phyloP scores from a whole-genome alignment of 2,888 invertebrate genomes.

The Callosobruchus maculatus region DNA sequence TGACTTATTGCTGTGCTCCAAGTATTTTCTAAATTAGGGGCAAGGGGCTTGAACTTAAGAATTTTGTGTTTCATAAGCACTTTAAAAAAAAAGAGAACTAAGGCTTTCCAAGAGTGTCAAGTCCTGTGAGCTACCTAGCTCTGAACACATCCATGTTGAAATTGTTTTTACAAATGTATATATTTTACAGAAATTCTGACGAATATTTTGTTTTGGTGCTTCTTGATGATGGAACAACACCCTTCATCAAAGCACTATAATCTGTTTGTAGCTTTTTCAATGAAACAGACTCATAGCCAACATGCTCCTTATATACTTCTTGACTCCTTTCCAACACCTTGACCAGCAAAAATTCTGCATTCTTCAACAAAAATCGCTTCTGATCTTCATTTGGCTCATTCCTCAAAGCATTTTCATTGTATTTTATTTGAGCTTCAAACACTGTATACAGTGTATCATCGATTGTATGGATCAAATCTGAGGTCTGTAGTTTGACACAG shows the following conservation, averaged over 20 bases:
- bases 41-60: too few relatives aligned
- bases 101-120: too few relatives aligned
- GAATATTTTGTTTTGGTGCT: conserved; percentile 65
- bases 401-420: conserved; percentile 56
- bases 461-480: conserved; percentile 69
- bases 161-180: not conserved
- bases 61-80: too few relatives aligned
- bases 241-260: conserved; percentile 53
- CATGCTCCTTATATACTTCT: conserved; percentile 58
- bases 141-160: too few relatives aligned
- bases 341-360: conserved; percentile 67
- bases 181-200: conserved; percentile 46
- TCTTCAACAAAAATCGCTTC: conserved; percentile 58
- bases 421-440: conserved; percentile 69
- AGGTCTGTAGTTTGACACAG: conserved; percentile 70
- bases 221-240: conserved; percentile 55
- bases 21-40: too few relatives aligned
- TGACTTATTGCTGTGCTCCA: too few relatives aligned
- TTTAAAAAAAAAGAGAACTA: too few relatives aligned
- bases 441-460: conserved; percentile 71
- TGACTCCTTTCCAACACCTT: conserved; percentile 63
- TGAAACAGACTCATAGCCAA: conserved; percentile 58
- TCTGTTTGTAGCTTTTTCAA: conserved; percentile 54
- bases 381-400: conserved; percentile 55
- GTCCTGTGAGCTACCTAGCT: too few relatives aligned